Percentiles rank a stretch among this genome's conserved stretches.
Evolutionary conservation across 2,797 vertebrate species (phyloP).

Genomic region (Rachycentron canadum): DNA sequence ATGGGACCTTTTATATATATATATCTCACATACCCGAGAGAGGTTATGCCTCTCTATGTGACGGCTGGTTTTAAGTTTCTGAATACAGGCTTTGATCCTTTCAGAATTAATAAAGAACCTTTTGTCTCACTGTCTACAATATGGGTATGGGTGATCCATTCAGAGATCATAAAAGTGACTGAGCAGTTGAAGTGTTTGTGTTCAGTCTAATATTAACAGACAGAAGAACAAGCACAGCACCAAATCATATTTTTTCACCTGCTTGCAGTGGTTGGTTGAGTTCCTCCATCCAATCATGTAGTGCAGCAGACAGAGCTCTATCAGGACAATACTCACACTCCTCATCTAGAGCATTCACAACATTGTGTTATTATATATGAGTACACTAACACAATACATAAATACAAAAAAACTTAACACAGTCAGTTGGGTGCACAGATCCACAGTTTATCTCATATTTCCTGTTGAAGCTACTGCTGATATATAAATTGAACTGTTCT

Average conservation of each 20-base stretch:
- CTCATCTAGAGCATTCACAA: conserved; percentile 70
- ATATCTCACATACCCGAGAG: too few relatives aligned
- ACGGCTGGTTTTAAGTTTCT: too few relatives aligned
- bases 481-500: not conserved
- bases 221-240: not conserved
- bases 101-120: too few relatives aligned
- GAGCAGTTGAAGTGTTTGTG: not conserved
- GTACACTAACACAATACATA: not conserved
- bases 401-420: not conserved
- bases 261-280: conserved; percentile 87
- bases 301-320: conserved; percentile 84
- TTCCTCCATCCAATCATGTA: conserved; percentile 89
- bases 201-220: not conserved
- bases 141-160: too few relatives aligned
- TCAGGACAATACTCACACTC: conserved; percentile 85
- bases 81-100: too few relatives aligned
- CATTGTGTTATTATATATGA: conserved; percentile 6
- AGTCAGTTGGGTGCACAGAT: not conserved
- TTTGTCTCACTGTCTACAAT: too few relatives aligned
- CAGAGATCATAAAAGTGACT: not conserved
- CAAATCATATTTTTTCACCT: conserved; percentile 72
- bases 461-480: not conserved
- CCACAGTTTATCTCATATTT: not conserved
- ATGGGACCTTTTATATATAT: too few relatives aligned
- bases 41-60: too few relatives aligned